Conservation (phyloP, 2,113 vertebrate genomes). For the Sinocyclocheilus rhinocerous region DNA sequence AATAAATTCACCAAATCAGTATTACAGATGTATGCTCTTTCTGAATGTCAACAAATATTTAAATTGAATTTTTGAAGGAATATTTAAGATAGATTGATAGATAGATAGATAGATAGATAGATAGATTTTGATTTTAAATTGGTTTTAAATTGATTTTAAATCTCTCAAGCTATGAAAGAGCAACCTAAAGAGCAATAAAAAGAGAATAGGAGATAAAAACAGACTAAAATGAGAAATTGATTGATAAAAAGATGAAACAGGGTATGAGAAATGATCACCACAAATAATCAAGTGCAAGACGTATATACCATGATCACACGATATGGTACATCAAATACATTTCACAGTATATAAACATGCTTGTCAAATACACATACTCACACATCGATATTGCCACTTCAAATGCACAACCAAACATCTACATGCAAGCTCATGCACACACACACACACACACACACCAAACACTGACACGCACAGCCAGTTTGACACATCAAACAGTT, state of each 20-base stretch:
- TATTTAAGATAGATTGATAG: no score
- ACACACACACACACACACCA: not conserved
- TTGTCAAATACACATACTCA: not conserved
- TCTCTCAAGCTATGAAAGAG: not conserved
- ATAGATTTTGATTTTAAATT: no score
- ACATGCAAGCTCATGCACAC: not conserved
- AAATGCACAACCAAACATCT: not conserved
- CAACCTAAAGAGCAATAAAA: not conserved
- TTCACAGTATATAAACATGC: not conserved
- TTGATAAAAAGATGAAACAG: not conserved
- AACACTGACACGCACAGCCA: not conserved
- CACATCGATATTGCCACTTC: not conserved
- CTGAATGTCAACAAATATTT: not conserved
- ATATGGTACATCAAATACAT: not conserved
- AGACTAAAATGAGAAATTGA: not conserved
- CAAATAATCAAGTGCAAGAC: not conserved
- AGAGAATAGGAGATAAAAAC: not conserved
- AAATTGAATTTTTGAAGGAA: not conserved
- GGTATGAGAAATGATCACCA: not conserved
- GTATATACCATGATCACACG: not conserved
- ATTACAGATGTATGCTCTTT: not conserved
- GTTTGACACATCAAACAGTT: slow-evolving; percentile 19
- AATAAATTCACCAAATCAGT: not conserved
- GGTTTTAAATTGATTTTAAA: no score
- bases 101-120: no score